Base-by-base conservation (phyloP, 2,113 vertebrate genomes). In the Gadus macrocephalus region DNA sequence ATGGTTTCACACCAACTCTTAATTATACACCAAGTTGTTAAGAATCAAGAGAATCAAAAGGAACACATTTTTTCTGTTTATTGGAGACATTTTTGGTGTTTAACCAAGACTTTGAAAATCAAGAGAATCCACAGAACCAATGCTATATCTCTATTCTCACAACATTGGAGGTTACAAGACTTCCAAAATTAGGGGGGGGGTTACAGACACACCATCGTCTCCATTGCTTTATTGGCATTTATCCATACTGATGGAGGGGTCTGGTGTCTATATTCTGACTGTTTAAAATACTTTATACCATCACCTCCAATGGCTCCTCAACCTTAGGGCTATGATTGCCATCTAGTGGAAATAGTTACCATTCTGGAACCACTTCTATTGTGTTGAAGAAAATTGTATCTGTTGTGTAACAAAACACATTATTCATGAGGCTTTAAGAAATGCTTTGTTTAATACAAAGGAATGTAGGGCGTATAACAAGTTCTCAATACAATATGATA, bases 311-410 rank as follows among this genome's bases (percentile, higher is more conserved):
- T 27, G 6, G 16, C 16, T 64, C 62, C 5, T 25, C 35, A 6
- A 35, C 4, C 11, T 55, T 15, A 25, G 56, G 67, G 38, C 0
- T 19, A 27, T 28, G 27, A n/a, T 0, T 15, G 59, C 84, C 86
- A 89, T 81, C 88, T 85, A 73, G 83, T 79, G 84, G 80, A 68
- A 15, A 62, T 53, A 15, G 14, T 62, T 27, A 20, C 17, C 20
- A 42, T 14, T 49, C 38, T 49, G 6, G 49, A 5, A 15, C 15
- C 35, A 53, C 19, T 15, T 49, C 42, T 20, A 61, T 49, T 14
- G 11, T 49, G 42, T 14, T 2, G 31, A 49, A 14, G 9, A 11
- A 49, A 49, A 49, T 49, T 2, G 11, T 14, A 49, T 49, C 42
- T 12, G 2, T 11, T 49, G 42, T 14, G 12, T 12, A 49, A 9